Evolutionary conservation across 2,888 invertebrate species (phyloP), one percentile per base, ranked within the genome.

Genomic region (Bellardia pandia): DNA sequence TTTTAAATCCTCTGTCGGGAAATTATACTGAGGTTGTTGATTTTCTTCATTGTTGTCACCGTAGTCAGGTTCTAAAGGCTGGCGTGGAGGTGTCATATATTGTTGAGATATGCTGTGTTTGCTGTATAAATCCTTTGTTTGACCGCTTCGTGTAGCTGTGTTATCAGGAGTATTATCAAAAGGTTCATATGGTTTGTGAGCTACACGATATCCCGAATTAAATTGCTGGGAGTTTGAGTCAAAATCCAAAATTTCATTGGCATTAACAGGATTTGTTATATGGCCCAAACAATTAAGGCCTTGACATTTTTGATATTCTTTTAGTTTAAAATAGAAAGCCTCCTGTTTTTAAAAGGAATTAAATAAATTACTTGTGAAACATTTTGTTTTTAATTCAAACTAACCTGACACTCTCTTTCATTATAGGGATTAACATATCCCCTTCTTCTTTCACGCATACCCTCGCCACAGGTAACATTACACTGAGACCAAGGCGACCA

Each of bases 401-500:
- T 94, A 33, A 94, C 90, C 91, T 94, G 94, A 89, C 96, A 96
- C 37, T 94, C 94, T 88, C 95, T 95, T 87, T 94, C 94, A 0
- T 95, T 96, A 56, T 94, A 94, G 78, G 94, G 94, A 83, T 91
- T 94, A 40, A 95, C 91, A 93, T 96, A 97, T 90, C 95, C 94
- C 0, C 97, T 94, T 56, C 95, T 95, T 81, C 97, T 95, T 0
- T 95, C 95, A 83, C 96, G 95, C 53, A 94, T 94, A 0, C 97
- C 96, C 81, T 94, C 94, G 1, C 96, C 96, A 91, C 96, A 96
- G 0, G 95, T 95, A 48, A 95, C 96, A 40, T 96, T 96, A 92
- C 98, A 98, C 42, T 95, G 94, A 0, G 97, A 96, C 97, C 97
- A 98, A 74, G 94, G 94, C 1, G 96, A 95, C 97, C 97, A 98